Evolutionary conservation across 2,888 invertebrate species (phyloP).

Genomic region (Syrphus vitripennis): DNA sequence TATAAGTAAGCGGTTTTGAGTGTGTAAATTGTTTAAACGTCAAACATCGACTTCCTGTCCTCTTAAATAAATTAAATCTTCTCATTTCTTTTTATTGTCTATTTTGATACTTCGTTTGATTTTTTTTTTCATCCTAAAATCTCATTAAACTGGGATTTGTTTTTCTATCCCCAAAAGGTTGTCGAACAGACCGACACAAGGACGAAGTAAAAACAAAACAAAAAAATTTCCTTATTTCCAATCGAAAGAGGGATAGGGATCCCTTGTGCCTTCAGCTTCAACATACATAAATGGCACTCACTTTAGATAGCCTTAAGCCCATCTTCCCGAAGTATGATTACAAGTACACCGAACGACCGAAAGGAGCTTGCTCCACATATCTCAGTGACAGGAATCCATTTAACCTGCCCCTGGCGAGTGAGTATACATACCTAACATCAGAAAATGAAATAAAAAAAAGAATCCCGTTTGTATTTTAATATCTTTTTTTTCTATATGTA

Average conservation of each 20-base stretch:
- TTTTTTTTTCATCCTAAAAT: constrained; percentile 12
- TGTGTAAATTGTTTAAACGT: constrained; percentile 15
- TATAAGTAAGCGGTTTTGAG: background rate
- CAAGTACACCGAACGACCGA: constrained; percentile 35
- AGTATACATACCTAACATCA: constrained; percentile 8
- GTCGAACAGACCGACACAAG: background rate
- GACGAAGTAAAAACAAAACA: background rate
- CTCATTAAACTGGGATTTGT: constrained; percentile 59
- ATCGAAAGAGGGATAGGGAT: background rate
- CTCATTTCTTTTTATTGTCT: constrained; percentile 11
- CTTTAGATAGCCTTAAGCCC: constrained; percentile 46
- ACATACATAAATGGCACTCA: constrained; percentile 43
- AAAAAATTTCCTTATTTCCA: constrained; percentile 7
- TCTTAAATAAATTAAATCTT: constrained; percentile 29
- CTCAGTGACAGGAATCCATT: constrained; percentile 51
- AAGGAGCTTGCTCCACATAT: constrained; percentile 51
- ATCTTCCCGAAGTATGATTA: constrained; percentile 54
- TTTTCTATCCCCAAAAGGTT: background rate
- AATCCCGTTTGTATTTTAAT: constrained; percentile 10
- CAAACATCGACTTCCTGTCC: constrained; percentile 33
- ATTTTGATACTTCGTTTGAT: constrained; percentile 30
- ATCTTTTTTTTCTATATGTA: background rate
- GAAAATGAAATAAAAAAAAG: background rate
- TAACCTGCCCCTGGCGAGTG: constrained; percentile 35
- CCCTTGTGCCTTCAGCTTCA: background rate